Conservation (phyloP, 2,113 vertebrate species). For the Bombycilla garrulus region DNA sequence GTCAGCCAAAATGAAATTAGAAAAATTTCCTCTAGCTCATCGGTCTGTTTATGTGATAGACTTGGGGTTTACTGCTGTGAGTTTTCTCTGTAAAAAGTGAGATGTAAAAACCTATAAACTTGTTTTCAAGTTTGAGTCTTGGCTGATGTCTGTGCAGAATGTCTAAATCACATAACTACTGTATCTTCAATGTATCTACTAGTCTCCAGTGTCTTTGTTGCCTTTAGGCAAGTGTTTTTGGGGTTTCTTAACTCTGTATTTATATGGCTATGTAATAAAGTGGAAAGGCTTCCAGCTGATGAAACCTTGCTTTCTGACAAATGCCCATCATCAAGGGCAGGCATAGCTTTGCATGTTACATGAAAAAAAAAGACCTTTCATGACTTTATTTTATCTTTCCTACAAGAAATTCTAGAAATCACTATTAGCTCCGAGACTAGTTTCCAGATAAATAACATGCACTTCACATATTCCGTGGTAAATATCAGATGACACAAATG, state of each 20-base stretch:
- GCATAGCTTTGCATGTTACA: not conserved
- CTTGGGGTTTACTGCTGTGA: not conserved
- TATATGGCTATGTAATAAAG: not conserved
- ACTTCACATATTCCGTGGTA: not conserved
- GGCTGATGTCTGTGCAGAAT: not conserved
- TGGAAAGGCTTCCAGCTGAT: not conserved
- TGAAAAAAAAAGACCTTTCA: not conserved
- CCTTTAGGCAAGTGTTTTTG: not conserved
- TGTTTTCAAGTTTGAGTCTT: not conserved
- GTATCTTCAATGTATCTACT: not conserved
- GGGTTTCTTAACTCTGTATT: not conserved
- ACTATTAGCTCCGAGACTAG: not conserved
- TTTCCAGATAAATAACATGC: not conserved
- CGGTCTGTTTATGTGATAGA: not conserved
- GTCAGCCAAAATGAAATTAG: not conserved
- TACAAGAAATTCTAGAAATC: not conserved
- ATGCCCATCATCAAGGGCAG: not conserved
- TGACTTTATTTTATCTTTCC: not conserved
- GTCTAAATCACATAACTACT: not conserved
- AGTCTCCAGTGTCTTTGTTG: not conserved
- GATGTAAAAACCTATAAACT: not conserved
- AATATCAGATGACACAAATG: not conserved
- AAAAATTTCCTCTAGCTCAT: not conserved
- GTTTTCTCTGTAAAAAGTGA: not conserved
- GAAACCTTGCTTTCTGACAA: not conserved